These are phyloP conservation scores for Tupaia tana DNA, from an alignment of 2,113 vertebrate genomes.

Conservation along the genomic window DNA sequence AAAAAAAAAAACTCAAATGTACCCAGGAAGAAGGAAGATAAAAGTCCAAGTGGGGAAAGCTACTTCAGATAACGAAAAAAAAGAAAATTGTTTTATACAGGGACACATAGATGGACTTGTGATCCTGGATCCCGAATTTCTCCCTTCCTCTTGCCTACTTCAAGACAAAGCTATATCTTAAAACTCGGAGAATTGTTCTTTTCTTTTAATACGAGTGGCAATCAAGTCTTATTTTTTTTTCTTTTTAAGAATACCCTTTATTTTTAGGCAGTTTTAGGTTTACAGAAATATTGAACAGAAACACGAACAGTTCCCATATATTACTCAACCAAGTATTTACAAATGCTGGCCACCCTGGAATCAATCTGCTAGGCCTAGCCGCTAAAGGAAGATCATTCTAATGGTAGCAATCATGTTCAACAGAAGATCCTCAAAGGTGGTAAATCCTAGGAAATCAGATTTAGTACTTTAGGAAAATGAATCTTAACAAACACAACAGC, in stretches of 20 bases:
- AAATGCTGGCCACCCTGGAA: neutral
- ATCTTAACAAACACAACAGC: neutral
- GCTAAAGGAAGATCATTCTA: neutral
- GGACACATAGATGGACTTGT: neutral
- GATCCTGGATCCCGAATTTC: neutral
- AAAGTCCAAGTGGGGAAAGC: neutral
- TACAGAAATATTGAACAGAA: too few relatives aligned
- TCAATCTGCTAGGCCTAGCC: neutral
- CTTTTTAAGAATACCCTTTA: too few relatives aligned
- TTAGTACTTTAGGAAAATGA: neutral
- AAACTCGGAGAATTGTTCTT: neutral
- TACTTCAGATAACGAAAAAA: neutral
- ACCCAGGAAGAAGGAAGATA: neutral
- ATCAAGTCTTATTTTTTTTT: neutral
- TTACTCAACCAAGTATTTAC: neutral
- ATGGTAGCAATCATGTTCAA: neutral
- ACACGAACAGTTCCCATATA: too few relatives aligned
- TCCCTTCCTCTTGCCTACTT: neutral
- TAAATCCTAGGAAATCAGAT: neutral
- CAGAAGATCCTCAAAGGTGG: neutral
- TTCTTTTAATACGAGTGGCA: neutral
- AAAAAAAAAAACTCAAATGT: neutral
- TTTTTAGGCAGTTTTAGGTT: too few relatives aligned
- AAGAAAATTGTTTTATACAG: neutral
- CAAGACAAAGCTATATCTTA: neutral